Evolutionary conservation across 2,888 invertebrate genomes (phyloP), one percentile per base, ranked within the genome.

Genomic region (Drosophila putrida): DNA sequence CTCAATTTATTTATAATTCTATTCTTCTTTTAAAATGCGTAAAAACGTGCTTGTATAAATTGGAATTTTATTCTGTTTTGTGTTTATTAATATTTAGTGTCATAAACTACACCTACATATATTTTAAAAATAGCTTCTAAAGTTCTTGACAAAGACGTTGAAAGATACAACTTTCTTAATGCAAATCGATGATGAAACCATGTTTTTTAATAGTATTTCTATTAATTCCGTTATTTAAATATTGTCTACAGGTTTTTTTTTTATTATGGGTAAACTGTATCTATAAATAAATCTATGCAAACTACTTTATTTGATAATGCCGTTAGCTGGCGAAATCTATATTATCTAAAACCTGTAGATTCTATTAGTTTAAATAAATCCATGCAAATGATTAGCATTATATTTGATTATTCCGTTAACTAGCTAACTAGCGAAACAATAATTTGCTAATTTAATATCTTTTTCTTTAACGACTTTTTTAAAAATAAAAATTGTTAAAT

Each of bases 241-340:
- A 25, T 0, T 0, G 27, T 25, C 13, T 27, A 33, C 54, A 33
- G 41, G 54, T 54, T 54, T 49, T 20, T 20, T 15, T 20, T 10
- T 41, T 41, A 20, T 20, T 54, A 20, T 31, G 31, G 9, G n/a
- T 41, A 9, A 31, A 10, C 5, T 20, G 15, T 13, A 25, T 43
- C 33, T 33, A 33, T n/a, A 43, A 55, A 13, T 10, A 35, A 55
- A 55, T 55, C 10, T 55, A 55, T 43, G 43, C 25, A 55, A 55
- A 55, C 43, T 35, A 33, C n/a, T 54, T 31, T 33, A 25, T 36
- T 50, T 35, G 36, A 28, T 11, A 41, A 33, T 54, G 41, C 41
- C 31, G 20, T 43, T 55, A 55, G 15, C 35, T 27, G 35, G 44
- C 44, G 27, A 27, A 20, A 20, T 20, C 20, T 3, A 20, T 20